These are phyloP conservation scores for Drosophila aff. DNA, from an alignment of 1,140 invertebrate species.

Conservation along the genomic window DNA sequence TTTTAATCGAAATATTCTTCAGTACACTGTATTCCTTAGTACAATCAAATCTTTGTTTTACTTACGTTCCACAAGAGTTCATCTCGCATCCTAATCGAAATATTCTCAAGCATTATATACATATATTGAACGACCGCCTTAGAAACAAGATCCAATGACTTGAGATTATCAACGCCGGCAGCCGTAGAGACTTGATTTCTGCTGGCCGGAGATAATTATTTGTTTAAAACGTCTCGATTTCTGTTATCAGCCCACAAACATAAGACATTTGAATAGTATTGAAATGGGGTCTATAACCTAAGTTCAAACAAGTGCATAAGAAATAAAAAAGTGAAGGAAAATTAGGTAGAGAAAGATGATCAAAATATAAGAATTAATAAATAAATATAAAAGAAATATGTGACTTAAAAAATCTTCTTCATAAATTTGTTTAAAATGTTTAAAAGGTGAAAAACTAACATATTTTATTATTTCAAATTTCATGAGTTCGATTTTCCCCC, in stretches of 20 bases:
- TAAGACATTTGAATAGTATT: slow-evolving; percentile 9
- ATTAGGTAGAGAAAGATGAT: too few relatives aligned
- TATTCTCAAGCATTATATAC: background rate
- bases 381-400: too few relatives aligned
- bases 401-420: too few relatives aligned
- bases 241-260: slow-evolving; percentile 38
- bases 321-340: background rate
- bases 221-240: slow-evolving; percentile 24
- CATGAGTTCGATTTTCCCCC: background rate
- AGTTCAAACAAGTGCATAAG: slow-evolving; percentile 15
- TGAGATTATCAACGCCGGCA: slow-evolving; percentile 25
- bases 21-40: background rate
- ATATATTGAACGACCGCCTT: slow-evolving; percentile 18
- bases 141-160: slow-evolving; percentile 41
- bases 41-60: background rate
- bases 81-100: slow-evolving; percentile 9
- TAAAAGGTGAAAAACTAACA: too few relatives aligned
- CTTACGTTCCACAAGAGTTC: slow-evolving; percentile 1
- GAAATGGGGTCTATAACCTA: slow-evolving; percentile 46
- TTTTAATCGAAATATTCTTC: background rate
- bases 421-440: too few relatives aligned
- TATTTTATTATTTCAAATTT: too few relatives aligned
- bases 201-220: slow-evolving; percentile 22
- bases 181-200: slow-evolving; percentile 9
- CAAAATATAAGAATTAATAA: too few relatives aligned